Evolutionary conservation across 2,888 invertebrate genomes (phyloP).

Genomic region (Chesias legatella): DNA sequence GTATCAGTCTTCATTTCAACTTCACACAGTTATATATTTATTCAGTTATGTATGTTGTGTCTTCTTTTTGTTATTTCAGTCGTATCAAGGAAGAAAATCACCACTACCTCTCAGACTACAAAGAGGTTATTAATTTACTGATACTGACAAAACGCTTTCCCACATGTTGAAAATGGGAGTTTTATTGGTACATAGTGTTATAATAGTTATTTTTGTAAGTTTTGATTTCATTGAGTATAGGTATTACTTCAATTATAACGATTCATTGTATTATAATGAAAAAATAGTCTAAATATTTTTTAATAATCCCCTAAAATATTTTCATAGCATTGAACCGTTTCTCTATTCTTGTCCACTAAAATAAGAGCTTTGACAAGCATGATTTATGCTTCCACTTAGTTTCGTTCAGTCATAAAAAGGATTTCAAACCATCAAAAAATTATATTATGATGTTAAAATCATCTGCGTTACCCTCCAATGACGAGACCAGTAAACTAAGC

Average conservation of each 20-base stretch:
- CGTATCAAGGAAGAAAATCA: too few species aligned
- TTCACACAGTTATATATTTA: too few species aligned
- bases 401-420: conserved; percentile 11
- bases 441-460: conserved; percentile 26
- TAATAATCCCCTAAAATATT: background rate
- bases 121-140: conserved; percentile 63
- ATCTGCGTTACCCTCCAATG: conserved; percentile 16
- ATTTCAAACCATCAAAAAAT: conserved; percentile 16
- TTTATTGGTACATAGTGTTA: conserved; percentile 45
- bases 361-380: conserved; percentile 8
- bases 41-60: too few species aligned
- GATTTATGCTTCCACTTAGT: conserved; percentile 13
- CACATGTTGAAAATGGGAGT: conserved; percentile 44
- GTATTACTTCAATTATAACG: background rate
- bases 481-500: conserved; percentile 26
- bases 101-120: too few species aligned
- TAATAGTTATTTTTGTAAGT: conserved; percentile 29
- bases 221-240: conserved; percentile 19
- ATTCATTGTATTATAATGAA: background rate
- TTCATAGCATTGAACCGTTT: background rate
- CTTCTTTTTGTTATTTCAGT: too few species aligned
- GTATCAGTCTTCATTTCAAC: too few species aligned
- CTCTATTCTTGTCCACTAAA: conserved; percentile 1
- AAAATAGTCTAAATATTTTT: conserved; percentile 1
- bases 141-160: conserved; percentile 66